Base-by-base conservation (phyloP, 2,888 invertebrate genomes). In the Hypercompe scribonia region DNA sequence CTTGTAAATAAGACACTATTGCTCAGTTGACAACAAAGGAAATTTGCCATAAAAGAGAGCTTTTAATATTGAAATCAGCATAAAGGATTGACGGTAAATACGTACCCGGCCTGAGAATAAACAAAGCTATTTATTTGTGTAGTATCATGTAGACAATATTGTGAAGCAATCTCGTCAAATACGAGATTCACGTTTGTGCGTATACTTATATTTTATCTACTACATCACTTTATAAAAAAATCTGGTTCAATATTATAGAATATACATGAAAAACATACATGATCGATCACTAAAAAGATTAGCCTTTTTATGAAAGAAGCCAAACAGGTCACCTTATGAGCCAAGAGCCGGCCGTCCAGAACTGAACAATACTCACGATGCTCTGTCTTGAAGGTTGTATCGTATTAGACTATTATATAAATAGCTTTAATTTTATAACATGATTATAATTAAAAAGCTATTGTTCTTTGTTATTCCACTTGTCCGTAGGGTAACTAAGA, bases 21-120 rank as follows among this genome's bases (percentile, higher is more conserved):
- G 71, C 76, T 75, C 69, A 71, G 66, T 74, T 69, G 72, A 64
- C 72, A 72, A 78, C 78, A 80, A 80, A 75, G 70, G 77, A 78
- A 75, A 78, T 72, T 81, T 74, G 54, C 39, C 74, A 80, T 78
- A 80, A 76, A 81, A 70, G 78, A 79, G 75, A 79, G 74, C 70
- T 74, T 82, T 82, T 84, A 81, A 84, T 84, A 84, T 84, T 78
- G 81, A 76, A 82, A 81, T 84, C 84, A 82, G 84, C 78, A 81
- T 81, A 84, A 77, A 81, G 78, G 84, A 84, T 84, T 84, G 83
- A 78, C 81, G 81, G 81, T 81, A 84, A 84, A 84, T 79, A 84
- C 74, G 76, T 78, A 71, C 79, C 77, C 68, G 70, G 76, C 68
- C 67, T 61, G 71, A 74, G 63, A 76, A 76, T 77, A 74, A 74